Conservation (phyloP, 2,113 vertebrate species). For the Oryzias woworae region DNA sequence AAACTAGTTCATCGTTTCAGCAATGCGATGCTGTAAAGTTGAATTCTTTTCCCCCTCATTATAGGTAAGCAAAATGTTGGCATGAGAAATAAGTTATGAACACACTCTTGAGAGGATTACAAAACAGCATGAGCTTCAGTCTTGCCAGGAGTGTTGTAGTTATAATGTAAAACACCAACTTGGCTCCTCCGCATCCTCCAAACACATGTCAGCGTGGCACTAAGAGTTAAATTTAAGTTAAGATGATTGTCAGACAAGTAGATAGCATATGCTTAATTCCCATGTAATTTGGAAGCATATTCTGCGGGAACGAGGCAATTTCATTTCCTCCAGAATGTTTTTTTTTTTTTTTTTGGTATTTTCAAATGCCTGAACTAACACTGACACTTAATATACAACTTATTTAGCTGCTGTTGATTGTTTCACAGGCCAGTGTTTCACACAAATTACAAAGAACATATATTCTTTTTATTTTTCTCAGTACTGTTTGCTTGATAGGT, state of each 20-base stretch:
- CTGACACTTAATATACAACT: constrained; percentile 43
- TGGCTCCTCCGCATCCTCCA: constrained; percentile 87
- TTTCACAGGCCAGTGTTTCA: constrained; percentile 22
- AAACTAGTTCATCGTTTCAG: constrained; percentile 50
- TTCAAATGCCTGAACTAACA: constrained; percentile 35
- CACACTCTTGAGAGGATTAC: constrained; percentile 83
- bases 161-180: constrained; percentile 95
- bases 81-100: constrained; percentile 86
- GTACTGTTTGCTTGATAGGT: constrained; percentile 21
- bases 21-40: constrained; percentile 62
- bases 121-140: constrained; percentile 86
- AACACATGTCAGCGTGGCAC: constrained; percentile 91
- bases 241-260: constrained; percentile 74
- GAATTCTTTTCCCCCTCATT: constrained; percentile 66
- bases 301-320: constrained; percentile 43
- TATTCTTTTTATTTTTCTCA: constrained; percentile 2
- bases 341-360: constrained; percentile 31
- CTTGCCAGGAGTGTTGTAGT: constrained; percentile 82
- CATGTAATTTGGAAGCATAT: constrained; percentile 58
- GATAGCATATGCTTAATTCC: constrained; percentile 73
- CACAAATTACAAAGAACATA: constrained; percentile 33
- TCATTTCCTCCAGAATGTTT: constrained; percentile 40
- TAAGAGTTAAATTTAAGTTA: constrained; percentile 88
- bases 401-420: constrained; percentile 41
- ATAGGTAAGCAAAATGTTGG: constrained; percentile 84